Conservation (phyloP, 1,140 invertebrate genomes). For the Orchesella cincta region DNA sequence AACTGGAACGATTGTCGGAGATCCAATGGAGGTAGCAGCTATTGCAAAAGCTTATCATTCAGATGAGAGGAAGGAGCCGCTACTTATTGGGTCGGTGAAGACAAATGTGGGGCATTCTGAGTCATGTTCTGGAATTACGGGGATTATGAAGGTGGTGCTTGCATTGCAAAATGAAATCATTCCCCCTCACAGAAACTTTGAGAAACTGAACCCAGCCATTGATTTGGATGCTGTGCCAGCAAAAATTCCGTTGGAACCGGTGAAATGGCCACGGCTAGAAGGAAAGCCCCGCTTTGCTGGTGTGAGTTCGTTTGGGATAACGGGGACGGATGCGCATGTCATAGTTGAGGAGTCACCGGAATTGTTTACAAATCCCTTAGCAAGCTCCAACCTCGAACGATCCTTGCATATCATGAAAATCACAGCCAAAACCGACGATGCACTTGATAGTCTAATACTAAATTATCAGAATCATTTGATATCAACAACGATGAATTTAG, state of each 20-base stretch:
- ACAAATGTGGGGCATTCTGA: conserved; percentile 19
- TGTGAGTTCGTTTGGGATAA: conserved; percentile 43
- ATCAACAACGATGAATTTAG: neutral
- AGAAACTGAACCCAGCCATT: neutral
- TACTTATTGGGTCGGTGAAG: conserved; percentile 1
- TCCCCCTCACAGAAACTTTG: neutral
- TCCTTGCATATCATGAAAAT: conserved; percentile 24
- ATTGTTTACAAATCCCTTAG: neutral
- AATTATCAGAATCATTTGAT: neutral
- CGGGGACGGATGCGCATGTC: conserved; percentile 42
- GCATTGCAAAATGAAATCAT: conserved; percentile 4
- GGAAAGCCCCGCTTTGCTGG: neutral
- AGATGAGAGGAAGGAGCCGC: neutral
- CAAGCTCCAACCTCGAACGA: neutral
- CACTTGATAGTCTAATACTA: neutral
- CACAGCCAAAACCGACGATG: conserved; percentile 33
- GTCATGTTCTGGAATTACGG: neutral
- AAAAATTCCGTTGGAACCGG: neutral
- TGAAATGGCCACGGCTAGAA: neutral
- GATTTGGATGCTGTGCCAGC: neutral
- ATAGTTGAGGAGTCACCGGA: conserved; percentile 38
- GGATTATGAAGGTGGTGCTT: neutral
- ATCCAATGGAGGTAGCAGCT: conserved; percentile 10
- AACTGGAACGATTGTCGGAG: conserved; percentile 1
- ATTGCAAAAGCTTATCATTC: neutral